Conservation (phyloP, 2,797 vertebrate species). For the Balearica regulorum region DNA sequence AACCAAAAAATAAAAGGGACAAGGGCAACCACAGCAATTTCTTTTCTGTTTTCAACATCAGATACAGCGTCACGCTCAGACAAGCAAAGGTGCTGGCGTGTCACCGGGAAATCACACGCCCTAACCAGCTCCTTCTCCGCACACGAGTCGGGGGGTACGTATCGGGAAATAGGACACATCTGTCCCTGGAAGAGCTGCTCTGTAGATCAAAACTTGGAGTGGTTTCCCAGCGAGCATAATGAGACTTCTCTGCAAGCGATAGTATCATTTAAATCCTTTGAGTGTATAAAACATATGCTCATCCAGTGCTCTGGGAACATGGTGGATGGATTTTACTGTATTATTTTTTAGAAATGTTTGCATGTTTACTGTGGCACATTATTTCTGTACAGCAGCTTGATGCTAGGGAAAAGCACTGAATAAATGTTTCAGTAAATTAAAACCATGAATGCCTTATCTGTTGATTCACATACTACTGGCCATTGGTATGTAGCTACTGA, state of each 20-base stretch:
- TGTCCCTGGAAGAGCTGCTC: neutral
- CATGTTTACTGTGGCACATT: neutral
- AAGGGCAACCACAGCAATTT: neutral
- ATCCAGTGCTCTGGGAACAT: neutral
- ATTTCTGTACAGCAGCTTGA: neutral
- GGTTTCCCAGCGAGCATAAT: neutral
- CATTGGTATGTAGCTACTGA: neutral
- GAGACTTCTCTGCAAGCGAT: neutral
- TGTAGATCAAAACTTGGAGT: neutral
- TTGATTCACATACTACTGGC: neutral
- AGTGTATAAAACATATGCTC: neutral
- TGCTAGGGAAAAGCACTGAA: neutral
- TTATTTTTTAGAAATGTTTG: neutral
- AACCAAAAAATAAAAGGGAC: neutral
- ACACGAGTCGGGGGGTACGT: accelerated
- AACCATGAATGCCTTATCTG: neutral
- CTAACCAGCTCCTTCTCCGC: accelerated
- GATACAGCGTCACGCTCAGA: accelerated
- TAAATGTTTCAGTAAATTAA: neutral
- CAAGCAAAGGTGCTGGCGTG: accelerated
- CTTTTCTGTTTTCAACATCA: neutral
- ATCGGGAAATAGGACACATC: neutral
- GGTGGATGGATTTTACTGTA: neutral
- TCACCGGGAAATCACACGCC: accelerated
- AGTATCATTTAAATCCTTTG: neutral